Conservation (phyloP, 2,797 vertebrate genomes). For the Hippocampus kuda region DNA sequence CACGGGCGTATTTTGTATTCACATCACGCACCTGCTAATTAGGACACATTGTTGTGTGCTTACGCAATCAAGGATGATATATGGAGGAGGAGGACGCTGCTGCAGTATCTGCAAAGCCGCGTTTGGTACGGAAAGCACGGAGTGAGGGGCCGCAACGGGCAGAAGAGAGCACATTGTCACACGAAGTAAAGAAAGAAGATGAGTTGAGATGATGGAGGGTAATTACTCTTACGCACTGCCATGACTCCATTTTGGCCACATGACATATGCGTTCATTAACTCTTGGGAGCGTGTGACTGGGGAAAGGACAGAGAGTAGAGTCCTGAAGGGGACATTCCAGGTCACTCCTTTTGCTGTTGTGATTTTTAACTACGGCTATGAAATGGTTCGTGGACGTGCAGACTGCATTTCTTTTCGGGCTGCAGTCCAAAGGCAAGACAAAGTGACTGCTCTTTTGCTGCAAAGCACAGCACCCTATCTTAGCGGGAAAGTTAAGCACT, state of each 20-base stretch:
- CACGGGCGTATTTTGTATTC: constrained; percentile 21
- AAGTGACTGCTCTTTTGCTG: background rate
- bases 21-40: constrained; percentile 35
- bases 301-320: constrained; percentile 27
- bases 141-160: constrained; percentile 37
- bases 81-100: constrained; percentile 28
- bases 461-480: background rate
- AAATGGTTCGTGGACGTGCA: background rate
- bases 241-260: constrained; percentile 48
- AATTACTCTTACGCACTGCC: constrained; percentile 40
- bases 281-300: constrained; percentile 34
- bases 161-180: constrained; percentile 44
- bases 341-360: background rate
- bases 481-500: background rate
- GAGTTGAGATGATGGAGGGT: constrained; percentile 20
- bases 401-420: background rate
- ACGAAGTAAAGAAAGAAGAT: constrained; percentile 13
- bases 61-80: constrained; percentile 42
- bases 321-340: constrained; percentile 3
- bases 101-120: constrained; percentile 52
- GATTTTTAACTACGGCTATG: background rate
- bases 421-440: background rate
- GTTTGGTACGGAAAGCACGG: constrained; percentile 31
- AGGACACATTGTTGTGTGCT: constrained; percentile 33
- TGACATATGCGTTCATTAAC: constrained; percentile 66